These are phyloP conservation scores for Sphaerodactylus townsendi DNA, from an alignment of 2,113 vertebrate genomes.

Conservation along the genomic window DNA sequence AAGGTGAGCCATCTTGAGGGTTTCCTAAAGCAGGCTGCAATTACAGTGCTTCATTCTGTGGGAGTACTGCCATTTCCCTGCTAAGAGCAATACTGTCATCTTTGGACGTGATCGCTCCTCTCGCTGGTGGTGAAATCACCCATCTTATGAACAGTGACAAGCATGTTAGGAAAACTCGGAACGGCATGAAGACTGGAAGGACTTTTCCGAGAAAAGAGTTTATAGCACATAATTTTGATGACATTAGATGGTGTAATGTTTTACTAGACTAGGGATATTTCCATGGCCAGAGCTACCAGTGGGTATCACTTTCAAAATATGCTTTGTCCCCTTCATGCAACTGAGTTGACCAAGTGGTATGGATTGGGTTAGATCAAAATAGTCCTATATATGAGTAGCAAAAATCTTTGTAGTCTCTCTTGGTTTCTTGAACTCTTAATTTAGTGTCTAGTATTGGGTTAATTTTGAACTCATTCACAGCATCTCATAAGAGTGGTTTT, in stretches of 20 bases:
- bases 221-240: too few relatives aligned
- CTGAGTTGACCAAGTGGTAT: neutral
- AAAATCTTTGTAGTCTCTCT: too few relatives aligned
- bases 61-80: slow-evolving; percentile 94
- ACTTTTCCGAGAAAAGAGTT: neutral
- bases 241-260: neutral
- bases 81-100: slow-evolving; percentile 84
- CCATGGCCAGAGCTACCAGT: neutral
- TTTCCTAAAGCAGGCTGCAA: slow-evolving; percentile 92
- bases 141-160: slow-evolving; percentile 73
- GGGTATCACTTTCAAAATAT: neutral
- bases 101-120: slow-evolving; percentile 57
- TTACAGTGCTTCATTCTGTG: slow-evolving; percentile 86
- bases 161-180: neutral
- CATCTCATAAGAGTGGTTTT: too few relatives aligned
- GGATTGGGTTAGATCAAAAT: too few relatives aligned
- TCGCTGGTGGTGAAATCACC: slow-evolving; percentile 47
- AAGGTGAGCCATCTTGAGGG: neutral
- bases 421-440: too few relatives aligned
- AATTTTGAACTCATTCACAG: too few relatives aligned
- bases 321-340: neutral
- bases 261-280: neutral
- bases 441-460: too few relatives aligned
- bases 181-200: neutral
- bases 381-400: too few relatives aligned